A percentile compares a stretch with the other conserved stretches of the same genome.
phyloP scores from a whole-genome alignment of 2,797 vertebrate genomes.

The Sebastiscus albofasciatus region DNA sequence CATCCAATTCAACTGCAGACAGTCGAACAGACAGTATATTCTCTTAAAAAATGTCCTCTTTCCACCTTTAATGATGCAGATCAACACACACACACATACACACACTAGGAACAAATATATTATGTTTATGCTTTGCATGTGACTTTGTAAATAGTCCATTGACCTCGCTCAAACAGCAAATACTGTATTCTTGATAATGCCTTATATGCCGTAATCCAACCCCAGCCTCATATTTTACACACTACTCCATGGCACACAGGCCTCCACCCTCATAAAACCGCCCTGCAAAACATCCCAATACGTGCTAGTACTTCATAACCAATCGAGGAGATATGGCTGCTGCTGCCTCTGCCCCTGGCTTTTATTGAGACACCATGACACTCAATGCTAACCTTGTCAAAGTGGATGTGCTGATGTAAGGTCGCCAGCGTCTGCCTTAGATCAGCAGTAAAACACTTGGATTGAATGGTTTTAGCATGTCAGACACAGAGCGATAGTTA shows the following conservation, averaged over 20 bases:
- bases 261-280: slow-evolving; percentile 38
- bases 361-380: slow-evolving; percentile 48
- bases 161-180: slow-evolving; percentile 21
- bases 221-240: slow-evolving; percentile 24
- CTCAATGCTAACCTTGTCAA: slow-evolving; percentile 46
- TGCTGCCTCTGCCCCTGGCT: slow-evolving; percentile 28
- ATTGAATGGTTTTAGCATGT: neutral
- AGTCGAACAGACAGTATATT: neutral
- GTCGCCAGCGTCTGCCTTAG: slow-evolving; percentile 19
- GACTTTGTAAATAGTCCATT: neutral
- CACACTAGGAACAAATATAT: neutral
- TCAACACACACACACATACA: neutral
- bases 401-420: slow-evolving; percentile 28
- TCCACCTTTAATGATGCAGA: neutral
- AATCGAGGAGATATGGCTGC: slow-evolving; percentile 38
- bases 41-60: neutral
- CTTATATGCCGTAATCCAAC: neutral
- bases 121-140: neutral
- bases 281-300: slow-evolving; percentile 9
- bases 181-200: neutral
- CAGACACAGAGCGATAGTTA: neutral
- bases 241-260: neutral
- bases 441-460: slow-evolving; percentile 31
- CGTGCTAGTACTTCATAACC: slow-evolving; percentile 24
- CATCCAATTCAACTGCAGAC: neutral